Evolutionary conservation across 2,797 vertebrate species (phyloP).

Genomic region (Melanotaenia nigrans): DNA sequence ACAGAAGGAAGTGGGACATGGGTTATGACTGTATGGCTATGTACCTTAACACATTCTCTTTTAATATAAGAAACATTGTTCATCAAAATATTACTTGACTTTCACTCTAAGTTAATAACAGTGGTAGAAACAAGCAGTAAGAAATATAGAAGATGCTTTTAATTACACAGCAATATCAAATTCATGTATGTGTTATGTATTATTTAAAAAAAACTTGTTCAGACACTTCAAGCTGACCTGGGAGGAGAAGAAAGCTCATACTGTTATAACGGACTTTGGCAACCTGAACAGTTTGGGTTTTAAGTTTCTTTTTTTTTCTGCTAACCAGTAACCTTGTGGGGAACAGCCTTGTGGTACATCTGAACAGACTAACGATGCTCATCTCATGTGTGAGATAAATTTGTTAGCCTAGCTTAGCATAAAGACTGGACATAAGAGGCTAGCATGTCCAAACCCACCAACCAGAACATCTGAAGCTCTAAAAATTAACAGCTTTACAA

Average conservation of each 20-base stretch:
- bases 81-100: constrained; percentile 57
- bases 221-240: constrained; percentile 11
- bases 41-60: constrained; percentile 68
- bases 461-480: background rate
- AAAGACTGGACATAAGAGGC: constrained; percentile 9
- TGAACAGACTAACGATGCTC: background rate
- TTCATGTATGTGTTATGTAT: constrained; percentile 42
- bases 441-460: background rate
- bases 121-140: constrained; percentile 52
- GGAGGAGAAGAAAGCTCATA: background rate
- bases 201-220: constrained; percentile 33
- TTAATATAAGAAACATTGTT: constrained; percentile 59
- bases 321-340: background rate
- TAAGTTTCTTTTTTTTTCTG: background rate
- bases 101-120: constrained; percentile 44
- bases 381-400: background rate
- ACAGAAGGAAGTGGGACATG: constrained; percentile 51
- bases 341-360: too few species aligned
- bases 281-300: background rate
- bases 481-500: too few species aligned
- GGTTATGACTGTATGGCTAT: constrained; percentile 75
- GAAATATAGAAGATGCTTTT: constrained; percentile 61
- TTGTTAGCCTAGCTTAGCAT: constrained; percentile 33
- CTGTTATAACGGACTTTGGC: constrained; percentile 8
- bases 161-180: constrained; percentile 61